Evolutionary conservation across 2,888 invertebrate species (phyloP).

Genomic region (Entomobrya multifasciata): DNA sequence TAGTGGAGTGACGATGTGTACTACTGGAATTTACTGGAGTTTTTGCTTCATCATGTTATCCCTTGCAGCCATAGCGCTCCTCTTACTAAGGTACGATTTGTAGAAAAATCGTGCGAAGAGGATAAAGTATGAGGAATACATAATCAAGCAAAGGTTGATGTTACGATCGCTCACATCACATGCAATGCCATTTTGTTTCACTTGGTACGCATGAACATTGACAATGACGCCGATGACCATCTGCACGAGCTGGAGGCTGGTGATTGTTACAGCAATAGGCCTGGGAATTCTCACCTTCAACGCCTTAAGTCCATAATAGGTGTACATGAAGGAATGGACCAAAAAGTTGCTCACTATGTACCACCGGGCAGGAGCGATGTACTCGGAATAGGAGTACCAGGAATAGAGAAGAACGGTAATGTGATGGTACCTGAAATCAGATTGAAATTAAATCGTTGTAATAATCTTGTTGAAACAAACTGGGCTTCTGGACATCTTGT

Average conservation of each 20-base stretch:
- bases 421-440: slow-evolving; percentile 94
- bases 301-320: slow-evolving; percentile 88
- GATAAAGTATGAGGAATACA: slow-evolving; percentile 97
- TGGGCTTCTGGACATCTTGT: too few relatives aligned
- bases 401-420: slow-evolving; percentile 96
- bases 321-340: slow-evolving; percentile 91
- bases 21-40: too few relatives aligned
- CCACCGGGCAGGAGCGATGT: slow-evolving; percentile 94
- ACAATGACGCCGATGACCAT: slow-evolving; percentile 97
- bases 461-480: too few relatives aligned
- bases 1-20: background rate
- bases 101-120: slow-evolving; percentile 81
- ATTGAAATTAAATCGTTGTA: too few relatives aligned
- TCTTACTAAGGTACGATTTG: too few relatives aligned
- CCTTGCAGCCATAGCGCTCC: too few relatives aligned
- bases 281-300: slow-evolving; percentile 91
- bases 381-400: slow-evolving; percentile 95
- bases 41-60: too few relatives aligned
- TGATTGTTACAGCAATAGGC: slow-evolving; percentile 94
- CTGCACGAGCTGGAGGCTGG: slow-evolving; percentile 93
- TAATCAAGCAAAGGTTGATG: slow-evolving; percentile 92
- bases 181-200: slow-evolving; percentile 84
- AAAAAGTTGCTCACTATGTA: slow-evolving; percentile 96
- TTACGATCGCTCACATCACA: slow-evolving; percentile 89
- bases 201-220: slow-evolving; percentile 92